Evolutionary conservation across 2,888 invertebrate genomes (phyloP).

Genomic region (Plagodis pulveraria): DNA sequence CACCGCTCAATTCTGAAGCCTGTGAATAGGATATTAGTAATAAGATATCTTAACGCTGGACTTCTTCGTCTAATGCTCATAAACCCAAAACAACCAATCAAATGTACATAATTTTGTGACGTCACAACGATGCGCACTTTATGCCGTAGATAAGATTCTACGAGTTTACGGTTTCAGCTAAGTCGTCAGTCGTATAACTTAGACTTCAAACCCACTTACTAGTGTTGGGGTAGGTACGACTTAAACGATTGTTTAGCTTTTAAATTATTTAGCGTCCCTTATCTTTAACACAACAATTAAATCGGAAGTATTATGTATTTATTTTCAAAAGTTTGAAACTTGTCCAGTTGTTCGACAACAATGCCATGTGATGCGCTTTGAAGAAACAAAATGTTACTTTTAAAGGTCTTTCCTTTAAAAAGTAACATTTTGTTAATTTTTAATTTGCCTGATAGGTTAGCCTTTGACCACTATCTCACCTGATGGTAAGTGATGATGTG

Average conservation of each 20-base stretch:
- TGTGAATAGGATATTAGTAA: conserved; percentile 16
- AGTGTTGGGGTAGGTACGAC: conserved; percentile 13
- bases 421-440: no score
- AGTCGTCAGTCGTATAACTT: conserved; percentile 27
- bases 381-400: no score
- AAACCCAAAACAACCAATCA: conserved; percentile 25
- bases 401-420: no score
- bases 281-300: no score
- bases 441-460: no score
- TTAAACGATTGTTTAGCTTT: neutral
- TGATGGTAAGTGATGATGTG: no score
- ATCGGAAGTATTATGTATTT: no score
- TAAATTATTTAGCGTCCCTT: no score
- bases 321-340: no score
- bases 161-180: conserved; percentile 19
- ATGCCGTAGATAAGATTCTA: conserved; percentile 22
- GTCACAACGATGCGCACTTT: conserved; percentile 21
- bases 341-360: no score
- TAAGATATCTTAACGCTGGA: conserved; percentile 10
- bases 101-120: conserved; percentile 14
- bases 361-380: no score
- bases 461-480: no score
- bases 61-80: conserved; percentile 17
- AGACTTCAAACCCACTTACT: conserved; percentile 9
- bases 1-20: conserved; percentile 8